These are phyloP conservation scores for Pristionchus fissidentatus DNA, from an alignment of 2,888 invertebrate species.

Conservation along the genomic window DNA sequence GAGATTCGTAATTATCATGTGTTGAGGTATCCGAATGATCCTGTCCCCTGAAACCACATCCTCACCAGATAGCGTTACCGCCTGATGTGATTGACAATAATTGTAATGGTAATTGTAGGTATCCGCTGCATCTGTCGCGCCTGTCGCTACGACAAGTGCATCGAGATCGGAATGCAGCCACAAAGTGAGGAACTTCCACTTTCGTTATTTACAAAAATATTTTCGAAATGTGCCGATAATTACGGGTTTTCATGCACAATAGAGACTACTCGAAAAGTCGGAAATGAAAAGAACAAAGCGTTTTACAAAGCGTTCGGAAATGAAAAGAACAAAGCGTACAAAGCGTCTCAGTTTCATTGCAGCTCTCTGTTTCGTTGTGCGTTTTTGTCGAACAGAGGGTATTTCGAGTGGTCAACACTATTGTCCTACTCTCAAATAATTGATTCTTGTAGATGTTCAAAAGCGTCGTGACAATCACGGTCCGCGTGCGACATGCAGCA, in stretches of 20 bases:
- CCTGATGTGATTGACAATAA: too few relatives aligned
- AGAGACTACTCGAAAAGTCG: too few relatives aligned
- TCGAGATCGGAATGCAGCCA: constrained; percentile 19
- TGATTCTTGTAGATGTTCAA: constrained; percentile 23
- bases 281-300: too few relatives aligned
- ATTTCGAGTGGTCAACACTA: neutral
- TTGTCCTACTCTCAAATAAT: neutral
- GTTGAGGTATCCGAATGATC: too few relatives aligned
- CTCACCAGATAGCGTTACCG: too few relatives aligned
- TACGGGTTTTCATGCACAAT: too few relatives aligned
- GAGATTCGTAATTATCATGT: too few relatives aligned
- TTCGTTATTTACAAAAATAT: neutral
- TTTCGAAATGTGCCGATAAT: too few relatives aligned
- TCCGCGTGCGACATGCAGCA: neutral
- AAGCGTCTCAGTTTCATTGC: neutral
- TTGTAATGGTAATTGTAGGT: neutral
- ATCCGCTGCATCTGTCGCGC: constrained; percentile 38
- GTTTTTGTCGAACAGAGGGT: neutral
- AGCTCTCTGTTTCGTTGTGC: neutral
- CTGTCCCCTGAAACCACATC: too few relatives aligned
- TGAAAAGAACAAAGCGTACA: too few relatives aligned
- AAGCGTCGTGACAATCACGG: constrained; percentile 42
- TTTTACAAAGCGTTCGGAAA: too few relatives aligned
- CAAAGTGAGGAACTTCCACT: constrained; percentile 7
- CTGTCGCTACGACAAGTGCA: constrained; percentile 29